Base-by-base conservation (phyloP, 2,888 invertebrate genomes). In the Cerceris rybyensis region DNA sequence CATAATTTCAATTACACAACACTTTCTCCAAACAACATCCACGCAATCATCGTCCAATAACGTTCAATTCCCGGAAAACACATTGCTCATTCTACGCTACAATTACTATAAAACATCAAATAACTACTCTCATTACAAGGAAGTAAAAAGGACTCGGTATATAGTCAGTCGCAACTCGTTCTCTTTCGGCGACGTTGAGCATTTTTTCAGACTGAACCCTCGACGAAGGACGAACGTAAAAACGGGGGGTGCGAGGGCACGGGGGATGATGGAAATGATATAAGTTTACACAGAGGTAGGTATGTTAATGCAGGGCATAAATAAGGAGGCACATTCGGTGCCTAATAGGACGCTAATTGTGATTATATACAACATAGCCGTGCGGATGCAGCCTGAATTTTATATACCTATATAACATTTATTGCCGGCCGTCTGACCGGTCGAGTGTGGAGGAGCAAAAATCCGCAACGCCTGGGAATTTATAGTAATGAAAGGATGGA, bases 271-370 rank as follows among this genome's bases (percentile, higher is more conserved):
- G 81, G 74, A 84, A 81, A 80, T 77, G 83, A 86, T 86, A 83
- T 81, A 84, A 86, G 72, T 84, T 87, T 87, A 82, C 80, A 80
- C 78, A 72, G 80, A 78, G 76, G 78, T 79, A 83, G 75, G 81
- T 81, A 86, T 74, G 79, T 81, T 84, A 81, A 81, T 78, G 76
- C 65, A 16, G 66, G 69, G 57, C 78, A 82, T 87, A 88, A 87
- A 87, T 87, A 87, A 86, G 71, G 63, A 75, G 70, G 69, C 78
- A 63, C 75, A 78, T 86, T 84, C 76, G 81, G 70, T 72, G 78
- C 78, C 80, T 84, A 87, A 83, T 87, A 86, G 78, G 83, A 87
- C 85, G 80, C 82, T 86, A 88, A 87, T 87, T 88, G 80, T 87
- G 85, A 88, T 87, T 88, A 86, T 87, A 85, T 87, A 87, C 80